A percentile compares a stretch with the other conserved stretches of the same genome.
phyloP scores from a whole-genome alignment of 2,797 vertebrate genomes.

The Enteromius mattozi region DNA sequence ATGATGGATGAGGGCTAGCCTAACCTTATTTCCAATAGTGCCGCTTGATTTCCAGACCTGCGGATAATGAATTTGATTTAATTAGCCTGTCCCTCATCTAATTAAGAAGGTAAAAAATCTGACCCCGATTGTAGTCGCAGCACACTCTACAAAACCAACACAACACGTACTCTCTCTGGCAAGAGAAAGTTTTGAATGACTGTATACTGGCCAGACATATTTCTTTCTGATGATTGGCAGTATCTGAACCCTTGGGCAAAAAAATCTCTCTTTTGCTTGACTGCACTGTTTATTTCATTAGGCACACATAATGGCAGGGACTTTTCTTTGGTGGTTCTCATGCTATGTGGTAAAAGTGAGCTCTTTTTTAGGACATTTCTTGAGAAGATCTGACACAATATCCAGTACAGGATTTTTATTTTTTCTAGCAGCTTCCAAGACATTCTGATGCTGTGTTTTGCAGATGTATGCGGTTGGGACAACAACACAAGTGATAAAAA shows the following conservation, averaged over 20 bases:
- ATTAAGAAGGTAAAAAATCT: slow-evolving; percentile 92
- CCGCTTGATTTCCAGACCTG: slow-evolving; percentile 96
- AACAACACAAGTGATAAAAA: slow-evolving; percentile 9
- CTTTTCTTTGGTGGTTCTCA: slow-evolving; percentile 55
- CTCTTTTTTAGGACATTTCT: slow-evolving; percentile 17
- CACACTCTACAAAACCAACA: slow-evolving; percentile 45
- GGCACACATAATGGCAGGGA: slow-evolving; percentile 64
- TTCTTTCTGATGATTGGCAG: slow-evolving; percentile 40
- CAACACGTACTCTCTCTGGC: background rate
- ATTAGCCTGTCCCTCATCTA: slow-evolving; percentile 95
- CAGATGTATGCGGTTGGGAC: background rate
- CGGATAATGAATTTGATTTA: slow-evolving; percentile 99
- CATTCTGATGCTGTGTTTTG: background rate
- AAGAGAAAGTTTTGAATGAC: slow-evolving; percentile 20
- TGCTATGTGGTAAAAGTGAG: slow-evolving; percentile 61
- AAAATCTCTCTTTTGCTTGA: slow-evolving; percentile 47
- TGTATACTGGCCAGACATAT: slow-evolving; percentile 29
- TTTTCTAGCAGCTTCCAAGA: background rate
- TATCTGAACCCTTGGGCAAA: slow-evolving; percentile 43
- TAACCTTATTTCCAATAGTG: slow-evolving; percentile 92
- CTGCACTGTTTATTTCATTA: slow-evolving; percentile 71
- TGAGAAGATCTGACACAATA: slow-evolving; percentile 56
- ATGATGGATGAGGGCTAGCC: slow-evolving; percentile 97
- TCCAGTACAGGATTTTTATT: background rate
- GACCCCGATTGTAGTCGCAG: slow-evolving; percentile 77